phyloP scores from a whole-genome alignment of 2,797 vertebrate species.

The Melanotaenia pygmaea region DNA sequence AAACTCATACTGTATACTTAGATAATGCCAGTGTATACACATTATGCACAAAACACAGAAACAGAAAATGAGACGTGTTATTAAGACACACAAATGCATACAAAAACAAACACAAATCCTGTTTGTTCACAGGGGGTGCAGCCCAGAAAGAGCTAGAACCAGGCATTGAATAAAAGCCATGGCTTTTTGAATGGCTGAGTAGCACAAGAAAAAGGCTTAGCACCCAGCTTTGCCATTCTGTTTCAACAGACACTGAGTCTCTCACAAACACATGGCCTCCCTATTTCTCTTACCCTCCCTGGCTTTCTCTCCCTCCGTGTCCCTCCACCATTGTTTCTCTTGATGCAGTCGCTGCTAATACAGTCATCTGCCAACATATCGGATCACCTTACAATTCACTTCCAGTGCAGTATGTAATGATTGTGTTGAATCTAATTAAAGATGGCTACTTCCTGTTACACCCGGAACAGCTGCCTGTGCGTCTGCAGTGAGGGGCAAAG shows the following conservation, averaged over 20 bases:
- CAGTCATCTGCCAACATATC: slow-evolving; percentile 72
- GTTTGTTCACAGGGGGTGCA: slow-evolving; percentile 71
- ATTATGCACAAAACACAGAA: slow-evolving; percentile 50
- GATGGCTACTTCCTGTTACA: slow-evolving; percentile 69
- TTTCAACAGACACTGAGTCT: slow-evolving; percentile 68
- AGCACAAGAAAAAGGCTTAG: slow-evolving; percentile 79
- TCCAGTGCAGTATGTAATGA: slow-evolving; percentile 63
- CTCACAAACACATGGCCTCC: slow-evolving; percentile 57
- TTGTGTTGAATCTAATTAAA: slow-evolving; percentile 74
- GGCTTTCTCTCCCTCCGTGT: slow-evolving; percentile 16
- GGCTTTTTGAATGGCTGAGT: slow-evolving; percentile 78
- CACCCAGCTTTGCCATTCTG: slow-evolving; percentile 72
- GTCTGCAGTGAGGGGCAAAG: slow-evolving; percentile 65
- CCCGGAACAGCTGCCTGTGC: slow-evolving; percentile 73
- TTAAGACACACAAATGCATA: slow-evolving; percentile 39
- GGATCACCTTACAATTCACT: slow-evolving; percentile 68
- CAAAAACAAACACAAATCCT: slow-evolving; percentile 59
- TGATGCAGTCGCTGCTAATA: slow-evolving; percentile 57
- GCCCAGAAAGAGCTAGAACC: slow-evolving; percentile 74
- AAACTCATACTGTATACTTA: slow-evolving; percentile 60
- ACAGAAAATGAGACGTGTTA: slow-evolving; percentile 57
- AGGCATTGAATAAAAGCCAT: slow-evolving; percentile 74
- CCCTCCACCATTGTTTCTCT: slow-evolving; percentile 56
- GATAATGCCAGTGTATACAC: slow-evolving; percentile 66
- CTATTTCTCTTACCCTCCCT: slow-evolving; percentile 25